Evolutionary conservation across 2,888 invertebrate genomes (phyloP), one percentile per base, ranked within the genome.

Genomic region (Hemicrepidius hirtus): DNA sequence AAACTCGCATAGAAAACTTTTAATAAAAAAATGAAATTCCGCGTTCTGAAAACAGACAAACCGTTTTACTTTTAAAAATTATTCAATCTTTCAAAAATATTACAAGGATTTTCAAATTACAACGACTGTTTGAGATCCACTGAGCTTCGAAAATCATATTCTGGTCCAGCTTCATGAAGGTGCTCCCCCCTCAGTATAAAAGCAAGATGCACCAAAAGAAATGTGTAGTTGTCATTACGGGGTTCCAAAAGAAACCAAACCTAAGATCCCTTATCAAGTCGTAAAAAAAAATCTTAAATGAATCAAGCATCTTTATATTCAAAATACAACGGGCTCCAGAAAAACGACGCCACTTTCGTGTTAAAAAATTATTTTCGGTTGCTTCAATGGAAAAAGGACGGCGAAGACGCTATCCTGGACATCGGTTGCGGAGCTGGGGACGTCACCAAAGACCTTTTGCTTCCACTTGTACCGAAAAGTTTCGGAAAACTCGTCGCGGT

Each of bases 391-490:
- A 87, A 87, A 63, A 79, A 84, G 12, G 86, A 86, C 60, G 88
- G 87, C 0, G 85, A 86, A 10, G 89, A 89, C 62, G 84, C 85
- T n/a, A 83, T 92, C 40, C 80, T 93, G 69, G 95, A 95, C 79
- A 88, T 95, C 41, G 95, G 95, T 0, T 93, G 92, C 74, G 95
- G 94, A 0, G 92, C 93, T 40, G 94, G 94, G 0, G 90, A 91
- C 79, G 92, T 94, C 10, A 90, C 92, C 0, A 88, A 89, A 66
- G 89, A 91, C n/a, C 85, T 91, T 32, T 85, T 95, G 68, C 86
- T 91, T 74, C 91, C 91, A 0, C 86, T 89, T 73, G 81, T 95
- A 62, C 91, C 93, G 0, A 78, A 82, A 0, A 86, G 87, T n/a
- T 89, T 89, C 63, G 84, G 83, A 0, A 85, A 85, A 67, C 78